Base-by-base conservation (phyloP, 2,797 vertebrate species). In the Jordanella pulchra region DNA sequence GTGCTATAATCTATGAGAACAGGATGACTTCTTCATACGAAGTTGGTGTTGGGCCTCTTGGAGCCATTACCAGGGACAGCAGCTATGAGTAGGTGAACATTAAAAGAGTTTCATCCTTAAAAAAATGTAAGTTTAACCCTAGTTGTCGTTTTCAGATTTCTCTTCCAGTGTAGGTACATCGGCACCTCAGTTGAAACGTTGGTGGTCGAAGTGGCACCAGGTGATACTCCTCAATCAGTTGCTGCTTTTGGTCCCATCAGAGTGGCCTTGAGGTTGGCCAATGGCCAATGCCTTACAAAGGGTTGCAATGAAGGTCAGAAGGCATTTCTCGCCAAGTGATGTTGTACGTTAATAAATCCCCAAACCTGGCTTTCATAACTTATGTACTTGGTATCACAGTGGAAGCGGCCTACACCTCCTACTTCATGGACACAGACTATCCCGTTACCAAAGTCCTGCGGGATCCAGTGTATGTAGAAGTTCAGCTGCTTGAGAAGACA, bases 1-100 rank as follows among this genome's bases (percentile, higher is more conserved):
- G 86, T 9, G 68, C 73, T 71, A 87, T 94, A 73, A 67, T 88
- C 48, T 95, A 95, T 88, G 85, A 93, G 73, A 95, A 94, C 83
- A 80, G 75, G 67, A 91, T 95, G 89, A 6, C 45, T 4, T 91
- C 90, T 7, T 51, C 72, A 23, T 93, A 58, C 75, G 90, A 92
- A 55, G 75, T 91, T 17, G 72, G 0, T 2, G 0, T 75, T 35
- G 91, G 92, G 28, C 32, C 48, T 4, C 14, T 0, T 21, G 93
- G 94, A 58, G 2, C 18, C 0, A 92, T 94, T 71, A 94, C 94
- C 69, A 93, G 94, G 55, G 93, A 94, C 81, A 94, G 74, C 75
- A 1, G 51, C 4, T 94, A 56, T 83, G 65, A 90, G 93, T 95
- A 82, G 51, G 88, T 69, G 30, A 82, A 75, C 23, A 14, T 67